Conservation (phyloP, 1,140 invertebrate species). For the Habropoda laboriosa region DNA sequence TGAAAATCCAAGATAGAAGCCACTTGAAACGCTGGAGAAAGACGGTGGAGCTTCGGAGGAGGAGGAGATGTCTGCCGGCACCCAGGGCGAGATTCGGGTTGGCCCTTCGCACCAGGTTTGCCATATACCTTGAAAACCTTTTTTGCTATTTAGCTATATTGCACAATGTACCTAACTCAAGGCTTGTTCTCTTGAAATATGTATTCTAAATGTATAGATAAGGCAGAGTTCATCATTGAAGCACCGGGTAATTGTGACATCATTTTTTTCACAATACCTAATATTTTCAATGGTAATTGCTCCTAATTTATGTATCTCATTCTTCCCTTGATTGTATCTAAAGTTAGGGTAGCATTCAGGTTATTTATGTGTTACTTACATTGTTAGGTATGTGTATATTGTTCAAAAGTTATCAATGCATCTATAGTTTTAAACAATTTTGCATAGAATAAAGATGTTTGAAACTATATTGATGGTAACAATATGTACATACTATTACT, state of each 20-base stretch:
- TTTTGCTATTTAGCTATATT: conserved; percentile 76
- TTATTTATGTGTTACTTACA: conserved; percentile 8
- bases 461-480: not conserved
- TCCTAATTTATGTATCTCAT: not conserved
- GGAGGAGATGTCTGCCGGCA: conserved; percentile 86
- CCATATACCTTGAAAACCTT: conserved; percentile 74
- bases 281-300: conserved; percentile 24
- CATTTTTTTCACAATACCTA: conserved; percentile 21
- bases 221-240: conserved; percentile 18
- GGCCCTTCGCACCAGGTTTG: conserved; percentile 95
- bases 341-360: not conserved
- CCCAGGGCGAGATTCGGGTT: conserved; percentile 97
- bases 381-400: conserved; percentile 16
- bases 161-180: conserved; percentile 76
- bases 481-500: not conserved
- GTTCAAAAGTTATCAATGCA: not conserved
- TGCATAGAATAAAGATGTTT: conserved; percentile 4
- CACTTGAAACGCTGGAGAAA: conserved; percentile 81
- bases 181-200: conserved; percentile 70
- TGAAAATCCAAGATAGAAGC: conserved; percentile 79
- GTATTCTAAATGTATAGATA: conserved; percentile 40
- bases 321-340: not conserved
- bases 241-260: conserved; percentile 30
- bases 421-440: conserved; percentile 16
- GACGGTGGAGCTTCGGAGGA: conserved; percentile 81